phyloP scores from a whole-genome alignment of 1,140 invertebrate species.

The Calephelis nemesis region DNA sequence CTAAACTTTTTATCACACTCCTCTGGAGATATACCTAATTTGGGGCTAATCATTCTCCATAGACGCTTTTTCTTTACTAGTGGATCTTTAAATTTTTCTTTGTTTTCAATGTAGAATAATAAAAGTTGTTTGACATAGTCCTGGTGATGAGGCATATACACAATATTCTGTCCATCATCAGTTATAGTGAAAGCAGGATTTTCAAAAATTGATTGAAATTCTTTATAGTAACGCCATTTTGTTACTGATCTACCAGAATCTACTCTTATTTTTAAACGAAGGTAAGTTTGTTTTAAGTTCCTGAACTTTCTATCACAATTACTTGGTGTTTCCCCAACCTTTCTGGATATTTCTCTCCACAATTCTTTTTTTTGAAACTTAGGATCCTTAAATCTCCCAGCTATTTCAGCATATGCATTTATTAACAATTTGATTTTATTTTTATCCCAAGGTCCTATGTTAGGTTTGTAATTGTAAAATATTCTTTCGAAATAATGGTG shows the following conservation, averaged over 20 bases:
- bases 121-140: constrained; percentile 59
- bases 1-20: constrained; percentile 71
- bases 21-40: constrained; percentile 52
- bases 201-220: constrained; percentile 63
- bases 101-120: constrained; percentile 60
- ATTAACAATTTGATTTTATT: constrained; percentile 57
- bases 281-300: constrained; percentile 70
- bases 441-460: constrained; percentile 54
- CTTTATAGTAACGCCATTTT: constrained; percentile 68
- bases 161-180: constrained; percentile 31
- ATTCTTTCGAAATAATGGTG: constrained; percentile 67
- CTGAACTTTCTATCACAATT: constrained; percentile 69
- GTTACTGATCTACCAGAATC: constrained; percentile 47
- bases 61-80: constrained; percentile 56
- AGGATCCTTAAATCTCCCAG: constrained; percentile 60
- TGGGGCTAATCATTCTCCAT: constrained; percentile 54
- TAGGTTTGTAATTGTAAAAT: constrained; percentile 62
- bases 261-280: constrained; percentile 55
- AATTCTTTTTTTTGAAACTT: constrained; percentile 68
- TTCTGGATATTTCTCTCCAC: constrained; percentile 62
- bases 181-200: constrained; percentile 28
- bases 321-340: constrained; percentile 51
- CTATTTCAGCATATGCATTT: constrained; percentile 56
- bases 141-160: constrained; percentile 41
- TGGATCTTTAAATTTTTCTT: constrained; percentile 59